A percentile compares a stretch with the other conserved stretches of the same genome.
These are phyloP conservation scores for Saccopteryx bilineata DNA, from an alignment of 2,113 vertebrate genomes.

Conservation along the genomic window DNA sequence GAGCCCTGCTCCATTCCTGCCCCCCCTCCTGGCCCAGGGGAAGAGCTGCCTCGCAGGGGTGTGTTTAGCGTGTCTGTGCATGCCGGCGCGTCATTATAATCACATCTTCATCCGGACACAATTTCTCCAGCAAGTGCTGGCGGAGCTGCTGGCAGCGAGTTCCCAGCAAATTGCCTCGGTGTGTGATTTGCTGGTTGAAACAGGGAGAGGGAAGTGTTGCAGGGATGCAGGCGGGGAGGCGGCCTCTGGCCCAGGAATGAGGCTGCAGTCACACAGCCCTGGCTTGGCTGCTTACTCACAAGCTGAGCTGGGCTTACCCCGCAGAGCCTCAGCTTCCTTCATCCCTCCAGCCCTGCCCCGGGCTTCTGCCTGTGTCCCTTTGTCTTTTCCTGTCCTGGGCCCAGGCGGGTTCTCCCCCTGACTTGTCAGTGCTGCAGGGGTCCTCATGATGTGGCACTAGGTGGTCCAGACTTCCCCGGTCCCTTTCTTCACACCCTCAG, in stretches of 20 bases:
- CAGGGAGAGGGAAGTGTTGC: neutral
- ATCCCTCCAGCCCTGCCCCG: neutral
- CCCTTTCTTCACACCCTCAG: neutral
- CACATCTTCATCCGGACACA: constrained; percentile 4
- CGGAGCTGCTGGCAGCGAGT: fast-evolving
- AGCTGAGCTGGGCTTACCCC: neutral
- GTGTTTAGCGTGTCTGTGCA: neutral
- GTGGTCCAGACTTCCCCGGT: too few species aligned
- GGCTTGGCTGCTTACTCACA: neutral
- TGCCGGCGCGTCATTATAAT: neutral
- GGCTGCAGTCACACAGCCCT: neutral
- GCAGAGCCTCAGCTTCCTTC: neutral
- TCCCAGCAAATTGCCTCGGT: constrained; percentile 12
- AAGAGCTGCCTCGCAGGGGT: neutral
- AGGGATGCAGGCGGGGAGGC: neutral
- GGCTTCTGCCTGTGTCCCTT: neutral
- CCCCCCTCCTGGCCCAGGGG: fast-evolving
- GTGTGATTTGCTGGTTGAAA: constrained; percentile 58
- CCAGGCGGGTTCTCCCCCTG: neutral
- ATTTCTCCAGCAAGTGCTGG: constrained; percentile 52
- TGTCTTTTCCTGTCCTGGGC: neutral
- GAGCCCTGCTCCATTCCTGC: neutral
- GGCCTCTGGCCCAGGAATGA: neutral
- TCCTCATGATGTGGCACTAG: neutral
- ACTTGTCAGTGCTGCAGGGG: neutral